A percentile compares a stretch with the other conserved stretches of the same genome.
Evolutionary conservation across 2,113 vertebrate species (phyloP).

Genomic region (Tichodroma muraria): DNA sequence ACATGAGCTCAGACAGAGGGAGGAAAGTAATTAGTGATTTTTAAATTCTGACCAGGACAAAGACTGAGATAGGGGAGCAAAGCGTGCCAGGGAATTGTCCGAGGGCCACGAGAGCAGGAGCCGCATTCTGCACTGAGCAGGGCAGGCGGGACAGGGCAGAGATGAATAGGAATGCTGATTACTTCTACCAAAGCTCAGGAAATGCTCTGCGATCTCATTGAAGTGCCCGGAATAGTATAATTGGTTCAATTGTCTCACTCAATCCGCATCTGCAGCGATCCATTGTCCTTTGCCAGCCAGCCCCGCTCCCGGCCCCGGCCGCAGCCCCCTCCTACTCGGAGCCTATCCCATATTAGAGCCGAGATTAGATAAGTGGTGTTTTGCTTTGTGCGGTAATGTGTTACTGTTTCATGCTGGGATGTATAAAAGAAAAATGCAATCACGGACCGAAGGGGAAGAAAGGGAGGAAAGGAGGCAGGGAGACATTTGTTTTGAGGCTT

Average conservation of each 20-base stretch:
- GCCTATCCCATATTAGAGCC: not conserved
- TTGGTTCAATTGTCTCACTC: conserved; percentile 32
- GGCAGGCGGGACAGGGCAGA: not conserved
- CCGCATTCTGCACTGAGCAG: not conserved
- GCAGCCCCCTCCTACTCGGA: not conserved
- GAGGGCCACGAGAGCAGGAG: not conserved
- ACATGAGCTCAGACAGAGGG: not conserved
- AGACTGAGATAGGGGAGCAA: not conserved
- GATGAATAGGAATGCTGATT: conserved; percentile 14
- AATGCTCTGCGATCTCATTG: not conserved
- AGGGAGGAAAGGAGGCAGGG: not conserved
- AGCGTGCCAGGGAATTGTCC: rapidly evolving
- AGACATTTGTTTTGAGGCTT: not conserved
- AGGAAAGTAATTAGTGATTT: not conserved
- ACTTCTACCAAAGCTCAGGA: not conserved
- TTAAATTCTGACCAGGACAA: not conserved
- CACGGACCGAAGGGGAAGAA: not conserved
- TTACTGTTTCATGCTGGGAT: not conserved
- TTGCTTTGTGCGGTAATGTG: conserved; percentile 3
- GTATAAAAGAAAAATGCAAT: not conserved
- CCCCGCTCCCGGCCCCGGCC: not conserved
- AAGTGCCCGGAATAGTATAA: not conserved
- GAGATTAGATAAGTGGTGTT: conserved; percentile 10
- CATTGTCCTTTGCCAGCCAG: not conserved
- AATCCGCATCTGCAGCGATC: not conserved